Base-by-base conservation (phyloP, 2,888 invertebrate species). In the Andrena bucephala region DNA sequence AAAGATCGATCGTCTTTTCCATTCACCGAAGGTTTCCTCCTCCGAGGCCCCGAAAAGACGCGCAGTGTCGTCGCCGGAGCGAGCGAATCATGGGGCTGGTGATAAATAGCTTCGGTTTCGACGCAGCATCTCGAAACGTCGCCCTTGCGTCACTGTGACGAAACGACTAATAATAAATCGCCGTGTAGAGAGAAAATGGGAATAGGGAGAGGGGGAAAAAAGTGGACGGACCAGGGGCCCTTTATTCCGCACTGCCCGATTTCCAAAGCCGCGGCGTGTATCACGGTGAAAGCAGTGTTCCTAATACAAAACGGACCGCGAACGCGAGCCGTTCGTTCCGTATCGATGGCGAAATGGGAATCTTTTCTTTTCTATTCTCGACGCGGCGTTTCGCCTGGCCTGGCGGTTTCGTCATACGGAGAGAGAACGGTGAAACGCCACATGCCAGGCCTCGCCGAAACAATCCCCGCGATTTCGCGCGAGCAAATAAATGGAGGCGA, bases 321-420 rank as follows among this genome's bases (percentile, higher is more conserved):
- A 68, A 69, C 68, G 57, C 42, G 42, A 42, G 42, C 57, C n/a
- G 66, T 63, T 72, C 81, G 82, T 82, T 82, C 54, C 67, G 77
- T 75, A 74, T 78, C 77, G 78, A 83, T 87, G 83, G 85, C 76
- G 86, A 85, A 87, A 85, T 69, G 77, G 54, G 84, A 72, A 85
- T 86, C 82, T 66, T 66, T 86, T 73, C 76, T 86, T 77, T 82
- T 83, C 85, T 78, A 78, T 80, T 77, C 80, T 71, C 70, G 73
- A 79, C 73, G 66, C 66, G 24, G 69, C 50, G 77, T 84, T 84
- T 83, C 72, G 67, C 69, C 84, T 75, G 77, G 69, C 54, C 74
- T 73, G 59, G 24, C 36, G 77, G 74, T 87, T 87, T 87, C 87
- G 84, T 77, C 83, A 84, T 75, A 68, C 57, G 57, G 57, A 57